Base-by-base conservation (phyloP, 2,113 vertebrate species). In the Puffinus mauretanicus region DNA sequence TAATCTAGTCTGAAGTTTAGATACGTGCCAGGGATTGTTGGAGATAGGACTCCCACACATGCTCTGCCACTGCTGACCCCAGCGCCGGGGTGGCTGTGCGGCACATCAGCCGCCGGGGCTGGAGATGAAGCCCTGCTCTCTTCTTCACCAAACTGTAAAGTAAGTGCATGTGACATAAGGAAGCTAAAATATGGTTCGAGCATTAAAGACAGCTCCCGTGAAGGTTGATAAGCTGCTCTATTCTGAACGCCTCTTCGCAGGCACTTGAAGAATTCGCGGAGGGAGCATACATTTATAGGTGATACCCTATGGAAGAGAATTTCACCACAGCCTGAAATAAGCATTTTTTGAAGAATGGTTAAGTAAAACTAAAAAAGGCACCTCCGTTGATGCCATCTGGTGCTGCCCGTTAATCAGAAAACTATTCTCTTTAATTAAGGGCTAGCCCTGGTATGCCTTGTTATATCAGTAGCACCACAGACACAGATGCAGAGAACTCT, bases 1-100 rank as follows among this genome's bases (percentile, higher is more conserved):
- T 91, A 76, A 69, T 88, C 76, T 70, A 52, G 86, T 66, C 47
- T 82, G 26, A 94, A 93, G 79, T 93, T 94, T 86, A 96, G 67
- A 49, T 69, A 40, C 0, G 2, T 61, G 61, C 73, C 42, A 32
- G 40, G 49, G 70, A 21, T 57, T 84, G 42, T 4, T 89, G 72
- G 54, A 54, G 67, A 79, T 13, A 11, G 29, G 51, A 27, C 52
- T 81, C n/a, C 70, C 73, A 76, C 72, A 47, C 3, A 1, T 67
- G 42, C 27, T 60, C 40, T 0, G 0, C 11, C 38, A 8, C 25
- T 51, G 86, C 86, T 62, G 70, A 58, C 69, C 89, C 27, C 42
- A 61, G 79, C 2, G 5, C 20, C 66, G 16, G 62, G 0, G 0
- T 13, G 66, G 52, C 69, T 71, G 29, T 2, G 3, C 54, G 44